Evolutionary conservation across 2,113 vertebrate species (phyloP).

Genomic region (Calyptomena viridis): DNA sequence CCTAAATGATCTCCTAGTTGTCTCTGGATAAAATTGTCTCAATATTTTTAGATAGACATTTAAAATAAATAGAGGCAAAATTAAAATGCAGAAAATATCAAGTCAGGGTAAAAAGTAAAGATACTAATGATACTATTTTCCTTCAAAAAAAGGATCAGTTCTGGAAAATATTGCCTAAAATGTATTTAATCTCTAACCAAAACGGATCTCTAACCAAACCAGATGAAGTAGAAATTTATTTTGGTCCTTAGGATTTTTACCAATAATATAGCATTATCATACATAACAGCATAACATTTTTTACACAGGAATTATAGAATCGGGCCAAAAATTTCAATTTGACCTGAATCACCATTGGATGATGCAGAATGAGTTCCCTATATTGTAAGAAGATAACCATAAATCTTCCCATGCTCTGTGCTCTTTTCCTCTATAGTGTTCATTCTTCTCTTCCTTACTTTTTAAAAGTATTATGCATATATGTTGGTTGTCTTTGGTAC

Average conservation of each 20-base stretch:
- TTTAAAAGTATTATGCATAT: neutral
- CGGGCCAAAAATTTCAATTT: neutral
- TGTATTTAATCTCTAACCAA: neutral
- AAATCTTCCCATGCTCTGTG: neutral
- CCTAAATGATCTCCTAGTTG: neutral
- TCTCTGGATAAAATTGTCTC: neutral
- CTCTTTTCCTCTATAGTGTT: neutral
- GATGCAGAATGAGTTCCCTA: neutral
- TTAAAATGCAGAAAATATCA: neutral
- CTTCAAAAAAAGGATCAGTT: neutral
- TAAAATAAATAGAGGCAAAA: neutral
- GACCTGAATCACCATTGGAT: neutral
- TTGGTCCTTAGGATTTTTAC: neutral
- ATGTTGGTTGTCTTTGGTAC: neutral
- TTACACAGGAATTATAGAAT: neutral
- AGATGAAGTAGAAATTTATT: neutral
- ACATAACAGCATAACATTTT: neutral
- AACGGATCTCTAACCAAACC: neutral
- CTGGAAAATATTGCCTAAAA: neutral
- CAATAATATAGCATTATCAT: neutral
- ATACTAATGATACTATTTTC: neutral
- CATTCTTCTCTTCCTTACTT: neutral
- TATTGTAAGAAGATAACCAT: accelerated
- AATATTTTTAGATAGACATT: neutral
- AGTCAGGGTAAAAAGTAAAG: neutral